phyloP scores from a whole-genome alignment of 2,888 invertebrate genomes.

The Sylvicola fuscatus region DNA sequence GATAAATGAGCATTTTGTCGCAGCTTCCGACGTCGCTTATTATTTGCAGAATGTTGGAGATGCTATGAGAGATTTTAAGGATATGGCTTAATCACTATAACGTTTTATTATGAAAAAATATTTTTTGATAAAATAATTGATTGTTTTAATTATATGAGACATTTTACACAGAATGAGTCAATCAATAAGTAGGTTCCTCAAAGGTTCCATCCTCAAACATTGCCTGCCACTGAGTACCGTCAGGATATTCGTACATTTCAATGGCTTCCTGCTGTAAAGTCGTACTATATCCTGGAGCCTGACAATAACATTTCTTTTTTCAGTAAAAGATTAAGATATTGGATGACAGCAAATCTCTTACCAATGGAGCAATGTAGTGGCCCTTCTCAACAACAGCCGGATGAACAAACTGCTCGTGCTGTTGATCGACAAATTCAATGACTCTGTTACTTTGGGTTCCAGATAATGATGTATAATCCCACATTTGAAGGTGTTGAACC shows the following conservation, averaged over 20 bases:
- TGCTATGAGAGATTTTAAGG: no score
- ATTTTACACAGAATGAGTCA: not conserved
- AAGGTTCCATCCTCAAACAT: constrained; percentile 40
- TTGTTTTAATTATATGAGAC: no score
- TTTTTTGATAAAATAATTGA: no score
- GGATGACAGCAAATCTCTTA: constrained; percentile 16
- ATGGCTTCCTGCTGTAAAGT: constrained; percentile 50
- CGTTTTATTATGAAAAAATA: no score
- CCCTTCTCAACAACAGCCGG: constrained; percentile 51
- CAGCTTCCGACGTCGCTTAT: no score
- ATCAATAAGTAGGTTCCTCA: constrained; percentile 4
- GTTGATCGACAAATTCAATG: constrained; percentile 76
- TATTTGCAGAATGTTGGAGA: no score
- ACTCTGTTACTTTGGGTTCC: constrained; percentile 48
- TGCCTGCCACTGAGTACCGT: constrained; percentile 55
- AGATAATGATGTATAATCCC: constrained; percentile 62
- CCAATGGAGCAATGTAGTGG: constrained; percentile 53
- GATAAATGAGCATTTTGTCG: no score
- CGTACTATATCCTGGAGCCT: constrained; percentile 64
- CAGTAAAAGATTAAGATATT: constrained; percentile 4
- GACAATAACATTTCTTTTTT: constrained; percentile 13
- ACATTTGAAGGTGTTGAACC: constrained; percentile 80
- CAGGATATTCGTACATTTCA: constrained; percentile 49
- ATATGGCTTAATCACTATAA: no score
- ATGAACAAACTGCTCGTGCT: constrained; percentile 69